Evolutionary conservation across 2,797 vertebrate genomes (phyloP).

Genomic region (Hippoglossus hippoglossus): DNA sequence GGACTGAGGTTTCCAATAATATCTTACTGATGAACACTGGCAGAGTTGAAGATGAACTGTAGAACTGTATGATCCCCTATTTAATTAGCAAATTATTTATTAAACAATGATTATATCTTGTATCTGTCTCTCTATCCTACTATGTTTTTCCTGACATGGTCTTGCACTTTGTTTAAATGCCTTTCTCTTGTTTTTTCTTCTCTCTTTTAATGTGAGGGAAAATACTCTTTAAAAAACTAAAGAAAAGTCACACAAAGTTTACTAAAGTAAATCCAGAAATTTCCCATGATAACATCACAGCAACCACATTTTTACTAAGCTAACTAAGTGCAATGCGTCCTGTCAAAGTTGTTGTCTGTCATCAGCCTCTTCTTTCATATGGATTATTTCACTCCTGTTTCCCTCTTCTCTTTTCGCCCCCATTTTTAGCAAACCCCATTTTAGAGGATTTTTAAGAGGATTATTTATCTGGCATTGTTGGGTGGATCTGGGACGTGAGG

Average conservation of each 20-base stretch:
- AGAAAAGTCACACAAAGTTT: not conserved
- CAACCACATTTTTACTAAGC: not conserved
- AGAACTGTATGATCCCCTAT: not conserved
- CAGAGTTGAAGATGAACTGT: conserved; percentile 1
- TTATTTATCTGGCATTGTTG: conserved; percentile 40
- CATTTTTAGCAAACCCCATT: not conserved
- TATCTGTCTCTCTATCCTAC: not conserved
- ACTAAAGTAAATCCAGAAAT: not conserved
- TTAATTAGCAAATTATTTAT: not conserved
- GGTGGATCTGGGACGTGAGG: conserved; percentile 21
- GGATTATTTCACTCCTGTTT: conserved; percentile 13
- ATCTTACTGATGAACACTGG: not conserved
- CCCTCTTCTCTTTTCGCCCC: not conserved
- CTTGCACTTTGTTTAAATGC: not conserved
- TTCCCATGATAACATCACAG: not conserved
- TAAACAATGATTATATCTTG: not conserved
- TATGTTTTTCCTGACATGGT: not conserved
- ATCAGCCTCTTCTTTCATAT: not conserved
- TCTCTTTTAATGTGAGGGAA: not conserved
- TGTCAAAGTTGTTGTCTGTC: not conserved
- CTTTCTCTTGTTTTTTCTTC: not conserved
- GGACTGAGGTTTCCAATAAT: conserved; percentile 14
- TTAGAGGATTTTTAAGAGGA: conserved; percentile 21
- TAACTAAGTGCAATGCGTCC: not conserved
- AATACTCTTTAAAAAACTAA: not conserved